phyloP scores from a whole-genome alignment of 2,888 invertebrate species.

The Lasioglossum oenotherae region DNA sequence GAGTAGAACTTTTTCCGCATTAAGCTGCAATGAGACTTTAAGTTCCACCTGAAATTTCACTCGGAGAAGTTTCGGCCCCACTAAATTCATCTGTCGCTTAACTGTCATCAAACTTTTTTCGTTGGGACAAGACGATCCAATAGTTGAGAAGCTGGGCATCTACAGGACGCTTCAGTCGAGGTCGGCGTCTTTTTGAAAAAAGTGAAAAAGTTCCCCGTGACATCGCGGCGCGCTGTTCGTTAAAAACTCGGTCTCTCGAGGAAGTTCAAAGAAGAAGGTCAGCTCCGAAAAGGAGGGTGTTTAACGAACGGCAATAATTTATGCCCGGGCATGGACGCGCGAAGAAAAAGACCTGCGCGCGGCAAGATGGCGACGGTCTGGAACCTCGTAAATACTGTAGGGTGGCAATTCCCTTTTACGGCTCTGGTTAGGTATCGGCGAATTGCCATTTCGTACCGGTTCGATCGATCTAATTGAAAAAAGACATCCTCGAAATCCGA shows the following conservation, averaged over 20 bases:
- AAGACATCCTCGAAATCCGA: background rate
- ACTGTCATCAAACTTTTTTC: background rate
- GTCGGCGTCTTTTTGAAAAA: conserved; percentile 1
- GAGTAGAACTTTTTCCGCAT: background rate
- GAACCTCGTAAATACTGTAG: conserved; percentile 48
- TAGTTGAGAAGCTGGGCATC: background rate
- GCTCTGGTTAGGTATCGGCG: background rate
- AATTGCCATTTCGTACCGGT: conserved; percentile 21
- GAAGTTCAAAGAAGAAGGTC: conserved; percentile 44
- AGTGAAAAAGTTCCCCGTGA: background rate
- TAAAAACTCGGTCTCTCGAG: conserved; percentile 23
- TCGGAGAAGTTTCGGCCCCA: background rate
- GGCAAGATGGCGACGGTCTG: conserved; percentile 4
- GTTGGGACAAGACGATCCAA: background rate
- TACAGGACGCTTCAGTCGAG: background rate
- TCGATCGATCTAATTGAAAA: conserved; percentile 25
- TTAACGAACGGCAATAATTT: conserved; percentile 68
- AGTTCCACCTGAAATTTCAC: background rate
- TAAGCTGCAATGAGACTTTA: background rate
- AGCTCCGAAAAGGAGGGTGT: conserved; percentile 29
- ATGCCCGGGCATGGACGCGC: conserved; percentile 43
- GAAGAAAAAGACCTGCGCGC: conserved; percentile 34
- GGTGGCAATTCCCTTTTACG: conserved; percentile 50
- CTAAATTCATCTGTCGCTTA: background rate
- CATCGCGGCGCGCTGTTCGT: background rate